Base-by-base conservation (phyloP, 2,888 invertebrate genomes). In the Synergus itoensis region DNA sequence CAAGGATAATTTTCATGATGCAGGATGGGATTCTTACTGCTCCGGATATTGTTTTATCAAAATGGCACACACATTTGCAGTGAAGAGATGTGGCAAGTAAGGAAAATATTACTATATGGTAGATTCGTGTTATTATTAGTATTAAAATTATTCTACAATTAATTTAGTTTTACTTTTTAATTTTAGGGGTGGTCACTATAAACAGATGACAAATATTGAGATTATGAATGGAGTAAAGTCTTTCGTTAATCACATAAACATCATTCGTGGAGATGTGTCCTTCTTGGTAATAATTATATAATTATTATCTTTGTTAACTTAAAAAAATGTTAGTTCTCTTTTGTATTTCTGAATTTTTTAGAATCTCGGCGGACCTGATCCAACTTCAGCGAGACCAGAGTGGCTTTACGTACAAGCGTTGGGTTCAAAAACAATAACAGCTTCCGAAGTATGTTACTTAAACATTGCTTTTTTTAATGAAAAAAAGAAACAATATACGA, bases 1-100 rank as follows among this genome's bases (percentile, higher is more conserved):
- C 36, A 36, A 80, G 21, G 88, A 87, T 60, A 87, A 87, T 53
- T 93, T 92, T 86, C 97, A 97, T 86, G 95, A 96, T 88, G 97
- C 97, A n/a, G 97, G 96, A 1, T 97, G 96, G 95, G 97, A 97
- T 92, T 95, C 97, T 0, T 97, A 94, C 90, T 95, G 95, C 86
- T 94, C 96, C 78, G 97, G 96, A 0, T 95, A 94, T 89, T 94
- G 96, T 88, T 96, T 96, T 91, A 91, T 96, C 53, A 93, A 94
- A 76, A 93, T 96, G 87, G 94, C 94, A 0, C 95, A 95, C 89
- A 92, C 95, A 91, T 92, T 94, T 81, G 94, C 95, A 4, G 92
- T 93, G 63, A 93, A 93, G 77, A 93, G 93, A 84, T 92, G 92
- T 80, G 91, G 90, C 80, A 92, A 92, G 89, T 93, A 90, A 79